Conservation (phyloP, 2,888 invertebrate species). For the Nebria salina region DNA sequence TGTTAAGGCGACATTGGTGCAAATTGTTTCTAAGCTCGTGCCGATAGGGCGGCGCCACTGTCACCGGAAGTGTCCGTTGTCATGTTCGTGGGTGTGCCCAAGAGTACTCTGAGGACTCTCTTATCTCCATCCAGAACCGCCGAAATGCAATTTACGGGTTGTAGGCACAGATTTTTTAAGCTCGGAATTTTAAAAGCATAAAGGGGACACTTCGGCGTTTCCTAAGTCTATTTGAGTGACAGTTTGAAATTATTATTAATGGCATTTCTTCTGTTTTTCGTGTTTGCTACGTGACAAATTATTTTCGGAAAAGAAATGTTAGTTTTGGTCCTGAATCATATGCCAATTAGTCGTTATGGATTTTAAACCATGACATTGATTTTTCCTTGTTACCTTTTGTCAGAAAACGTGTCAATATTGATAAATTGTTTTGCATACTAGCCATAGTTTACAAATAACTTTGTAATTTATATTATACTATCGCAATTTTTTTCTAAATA, state of each 20-base stretch:
- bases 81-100: conserved; percentile 2
- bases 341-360: background rate
- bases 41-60: conserved; percentile 32
- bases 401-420: background rate
- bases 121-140: background rate
- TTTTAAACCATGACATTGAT: background rate
- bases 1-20: background rate
- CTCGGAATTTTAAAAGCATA: background rate
- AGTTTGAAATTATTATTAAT: background rate
- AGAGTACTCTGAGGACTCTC: background rate
- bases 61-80: conserved; percentile 25
- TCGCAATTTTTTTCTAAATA: too few species aligned
- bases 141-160: conserved; percentile 1
- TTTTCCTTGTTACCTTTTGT: background rate
- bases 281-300: background rate
- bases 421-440: background rate
- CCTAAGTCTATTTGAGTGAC: background rate
- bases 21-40: conserved; percentile 22
- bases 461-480: too few species aligned
- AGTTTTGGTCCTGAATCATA: background rate
- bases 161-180: background rate
- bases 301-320: background rate
- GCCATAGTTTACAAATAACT: too few species aligned
- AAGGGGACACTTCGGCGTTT: background rate
- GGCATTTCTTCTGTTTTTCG: background rate